Conservation (phyloP, 2,113 vertebrate genomes). For the Hippolais icterina region DNA sequence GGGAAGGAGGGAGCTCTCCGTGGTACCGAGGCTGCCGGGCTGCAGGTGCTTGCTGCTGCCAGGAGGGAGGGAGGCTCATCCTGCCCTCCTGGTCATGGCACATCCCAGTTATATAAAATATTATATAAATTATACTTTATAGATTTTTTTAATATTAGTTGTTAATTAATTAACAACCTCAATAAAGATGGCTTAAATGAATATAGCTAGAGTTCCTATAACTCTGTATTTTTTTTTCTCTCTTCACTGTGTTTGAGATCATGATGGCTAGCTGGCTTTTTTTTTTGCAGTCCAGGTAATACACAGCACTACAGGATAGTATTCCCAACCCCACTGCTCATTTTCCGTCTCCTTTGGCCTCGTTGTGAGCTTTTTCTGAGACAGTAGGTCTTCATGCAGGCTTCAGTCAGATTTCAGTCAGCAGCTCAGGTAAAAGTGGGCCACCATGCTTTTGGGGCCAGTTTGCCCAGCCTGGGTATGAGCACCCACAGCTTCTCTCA, state of each 20-base stretch:
- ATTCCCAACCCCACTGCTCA: not conserved
- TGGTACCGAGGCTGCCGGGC: not conserved
- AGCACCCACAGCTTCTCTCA: not conserved
- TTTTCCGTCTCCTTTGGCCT: not conserved
- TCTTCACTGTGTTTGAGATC: not conserved
- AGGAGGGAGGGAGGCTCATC: not conserved
- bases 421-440: not conserved
- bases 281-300: not conserved
- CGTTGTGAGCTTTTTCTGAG: accelerated
- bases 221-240: not conserved
- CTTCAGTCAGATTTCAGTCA: not conserved
- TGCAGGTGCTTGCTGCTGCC: accelerated
- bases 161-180: not conserved
- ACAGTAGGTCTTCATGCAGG: not conserved
- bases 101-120: no score
- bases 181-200: not conserved
- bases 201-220: accelerated
- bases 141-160: accelerated
- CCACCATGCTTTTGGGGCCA: accelerated
- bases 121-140: accelerated
- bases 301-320: not conserved
- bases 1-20: constrained; percentile 31
- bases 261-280: not conserved
- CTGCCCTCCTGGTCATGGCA: not conserved
- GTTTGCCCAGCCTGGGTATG: not conserved